Evolutionary conservation across 2,113 vertebrate species (phyloP), one percentile per base, ranked within the genome.

Genomic region (Phrynosoma platyrhinos): DNA sequence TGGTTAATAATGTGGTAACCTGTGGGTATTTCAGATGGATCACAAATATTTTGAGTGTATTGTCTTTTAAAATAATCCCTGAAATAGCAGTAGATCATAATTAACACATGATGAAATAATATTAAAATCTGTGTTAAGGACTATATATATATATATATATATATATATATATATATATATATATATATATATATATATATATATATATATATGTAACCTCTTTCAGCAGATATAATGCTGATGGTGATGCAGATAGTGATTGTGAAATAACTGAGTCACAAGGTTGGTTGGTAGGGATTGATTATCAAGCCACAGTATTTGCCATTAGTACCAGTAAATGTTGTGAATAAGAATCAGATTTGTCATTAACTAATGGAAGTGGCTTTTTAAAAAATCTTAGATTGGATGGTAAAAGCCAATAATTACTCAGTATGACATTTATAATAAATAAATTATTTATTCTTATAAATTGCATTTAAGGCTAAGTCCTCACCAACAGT

Each of bases 21-120:
- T 21, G 78, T 86, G 84, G 7, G 69, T 55, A 75, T 79, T 91
- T 84, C 40, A 85, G 87, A 77, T 82, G 18, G 88, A 74, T 55
- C 42, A 71, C n/a, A 80, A 36, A 80, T 80, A 47, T 53, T 72
- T 8, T 9, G 30, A 32, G 62, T 23, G 8, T 77, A 27, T 79
- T 58, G 53, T 80, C 77, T 20, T 20, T 79, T 36, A 40, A 69
- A 85, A 86, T 52, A 32, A 25, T 53, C n/a, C 23, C 64, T 18
- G 62, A 69, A 53, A 16, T 32, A 52, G 20, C 76, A 69, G 69
- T 69, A 79, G 32, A 72, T 53, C n/a, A 72, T 32, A 74, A 42
- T 82, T 68, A 68, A 68, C 4, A 68, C 9, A 42, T 68, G 36
- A 23, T 53, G 47, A 72, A 71, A 58, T 79, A 36, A 27, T 18